These are phyloP conservation scores for Lissonota sp. DNA, from an alignment of 2,888 invertebrate genomes.

Conservation along the genomic window DNA sequence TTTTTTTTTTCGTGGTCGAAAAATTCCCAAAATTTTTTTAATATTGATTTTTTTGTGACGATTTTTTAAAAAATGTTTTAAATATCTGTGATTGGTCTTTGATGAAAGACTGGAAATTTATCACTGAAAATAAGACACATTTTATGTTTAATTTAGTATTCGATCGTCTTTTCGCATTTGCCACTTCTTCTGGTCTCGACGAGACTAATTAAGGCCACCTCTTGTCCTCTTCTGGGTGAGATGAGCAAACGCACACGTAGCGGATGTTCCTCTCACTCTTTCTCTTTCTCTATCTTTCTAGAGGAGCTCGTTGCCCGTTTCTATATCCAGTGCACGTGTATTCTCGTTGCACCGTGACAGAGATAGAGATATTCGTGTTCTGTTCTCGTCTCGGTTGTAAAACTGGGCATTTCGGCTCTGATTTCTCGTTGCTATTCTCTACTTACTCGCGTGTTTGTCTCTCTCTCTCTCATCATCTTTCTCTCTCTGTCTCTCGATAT, in stretches of 20 bases:
- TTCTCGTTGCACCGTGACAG: constrained; percentile 53
- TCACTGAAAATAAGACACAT: constrained; percentile 1
- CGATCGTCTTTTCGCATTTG: constrained; percentile 20
- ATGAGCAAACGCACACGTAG: constrained; percentile 48
- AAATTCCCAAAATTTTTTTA: too few relatives aligned
- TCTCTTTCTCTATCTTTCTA: too few relatives aligned
- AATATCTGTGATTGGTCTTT: neutral
- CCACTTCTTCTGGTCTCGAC: constrained; percentile 32
- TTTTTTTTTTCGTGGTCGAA: too few relatives aligned
- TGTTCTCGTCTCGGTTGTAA: constrained; percentile 47
- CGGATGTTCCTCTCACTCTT: neutral
- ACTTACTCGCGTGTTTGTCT: constrained; percentile 9
- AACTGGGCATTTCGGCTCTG: constrained; percentile 58
- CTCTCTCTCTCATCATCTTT: too few relatives aligned
- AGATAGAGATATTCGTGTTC: constrained; percentile 28
- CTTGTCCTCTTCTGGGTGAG: constrained; percentile 54
- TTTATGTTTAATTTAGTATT: constrained; percentile 13
- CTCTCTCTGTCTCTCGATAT: too few relatives aligned
- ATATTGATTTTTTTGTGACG: too few relatives aligned
- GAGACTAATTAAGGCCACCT: constrained; percentile 65
- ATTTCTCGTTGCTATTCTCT: constrained; percentile 48
- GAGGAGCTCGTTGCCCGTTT: constrained; percentile 58
- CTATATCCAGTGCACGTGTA: constrained; percentile 64
- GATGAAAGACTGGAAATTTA: constrained; percentile 18
- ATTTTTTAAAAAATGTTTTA: too few relatives aligned